Evolutionary conservation across 2,113 vertebrate species (phyloP), one percentile per base, ranked within the genome.

Genomic region (Crotalus helleri): DNA sequence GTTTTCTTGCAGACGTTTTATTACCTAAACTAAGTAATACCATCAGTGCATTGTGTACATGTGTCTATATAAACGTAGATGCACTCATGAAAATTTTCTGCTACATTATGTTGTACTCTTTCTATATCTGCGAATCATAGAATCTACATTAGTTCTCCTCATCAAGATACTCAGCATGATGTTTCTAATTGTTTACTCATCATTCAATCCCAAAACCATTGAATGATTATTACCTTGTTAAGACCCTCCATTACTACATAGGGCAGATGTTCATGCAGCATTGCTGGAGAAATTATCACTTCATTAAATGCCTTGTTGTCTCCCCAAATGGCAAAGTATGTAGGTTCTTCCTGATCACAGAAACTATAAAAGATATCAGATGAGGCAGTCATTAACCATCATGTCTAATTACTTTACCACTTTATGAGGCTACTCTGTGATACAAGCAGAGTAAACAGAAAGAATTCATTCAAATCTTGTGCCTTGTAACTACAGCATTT

Each of bases 181-280:
- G 10, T n/a, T 0, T 33, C 13, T 15, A 9, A 33, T 44, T 55
- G 49, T 90, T 57, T 29, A 58, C 17, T n/a, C 54, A 57, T 7
- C 51, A 29, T 61, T 74, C 23, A 74, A 59, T 46, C 53, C 21
- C 12, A 11, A 59, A 64, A 46, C n/a, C 58, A 91, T 29, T 3
- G 13, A 12, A 54, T 55, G 90, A n/a, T 15, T 12, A 24, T 97
- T 95, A 99, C 99, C 99, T 99, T 99, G 97, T 99, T 98, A 51
- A 99, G 98, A 49, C 99, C 99, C 94, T 99, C 99, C 98, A 99
- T 99, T 97, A 99, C 99, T 97, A 99, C 99, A 0, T 99, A 99
- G 0, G 99, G 99, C 95, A 99, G 98, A 97, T 99, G 99, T 87
- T 99, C 99, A 0, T 99, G 99, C 91, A 99, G 97, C 99, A 99